Evolutionary conservation across 1,140 invertebrate genomes (phyloP).

Genomic region (Pantala flavescens): DNA sequence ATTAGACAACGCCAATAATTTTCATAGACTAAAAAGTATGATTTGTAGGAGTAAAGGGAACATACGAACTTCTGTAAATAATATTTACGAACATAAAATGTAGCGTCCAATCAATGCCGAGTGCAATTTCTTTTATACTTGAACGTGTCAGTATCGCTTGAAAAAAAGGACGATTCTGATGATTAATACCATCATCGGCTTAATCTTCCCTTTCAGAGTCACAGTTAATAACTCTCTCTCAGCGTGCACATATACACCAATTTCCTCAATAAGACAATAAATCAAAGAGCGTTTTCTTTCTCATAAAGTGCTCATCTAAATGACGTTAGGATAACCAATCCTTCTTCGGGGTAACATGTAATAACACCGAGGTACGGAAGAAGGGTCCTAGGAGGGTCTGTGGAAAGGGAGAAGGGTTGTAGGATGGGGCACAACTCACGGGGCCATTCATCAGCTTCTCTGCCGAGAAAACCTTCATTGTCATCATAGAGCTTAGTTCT

Average conservation of each 20-base stretch:
- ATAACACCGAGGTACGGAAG: not conserved
- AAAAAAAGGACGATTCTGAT: too few species aligned
- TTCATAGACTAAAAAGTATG: too few species aligned
- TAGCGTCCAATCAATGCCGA: too few species aligned
- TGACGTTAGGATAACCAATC: not conserved
- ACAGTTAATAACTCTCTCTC: not conserved
- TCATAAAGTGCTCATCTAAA: not conserved
- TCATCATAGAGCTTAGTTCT: conserved; percentile 5
- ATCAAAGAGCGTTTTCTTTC: not conserved
- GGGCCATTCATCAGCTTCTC: not conserved
- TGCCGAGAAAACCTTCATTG: not conserved
- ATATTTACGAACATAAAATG: too few species aligned
- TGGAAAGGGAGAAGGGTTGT: too few species aligned
- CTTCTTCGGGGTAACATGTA: not conserved
- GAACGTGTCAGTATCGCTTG: too few species aligned
- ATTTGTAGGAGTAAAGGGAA: too few species aligned
- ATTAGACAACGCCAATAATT: too few species aligned
- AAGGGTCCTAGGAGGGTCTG: not conserved
- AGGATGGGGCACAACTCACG: not conserved
- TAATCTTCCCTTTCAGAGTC: too few species aligned
- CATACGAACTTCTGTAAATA: too few species aligned
- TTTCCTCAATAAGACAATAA: conserved; percentile 3
- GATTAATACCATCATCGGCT: too few species aligned
- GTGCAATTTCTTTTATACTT: too few species aligned
- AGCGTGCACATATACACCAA: not conserved